Base-by-base conservation (phyloP, 2,888 invertebrate genomes). In the Priocnemis perturbator region DNA sequence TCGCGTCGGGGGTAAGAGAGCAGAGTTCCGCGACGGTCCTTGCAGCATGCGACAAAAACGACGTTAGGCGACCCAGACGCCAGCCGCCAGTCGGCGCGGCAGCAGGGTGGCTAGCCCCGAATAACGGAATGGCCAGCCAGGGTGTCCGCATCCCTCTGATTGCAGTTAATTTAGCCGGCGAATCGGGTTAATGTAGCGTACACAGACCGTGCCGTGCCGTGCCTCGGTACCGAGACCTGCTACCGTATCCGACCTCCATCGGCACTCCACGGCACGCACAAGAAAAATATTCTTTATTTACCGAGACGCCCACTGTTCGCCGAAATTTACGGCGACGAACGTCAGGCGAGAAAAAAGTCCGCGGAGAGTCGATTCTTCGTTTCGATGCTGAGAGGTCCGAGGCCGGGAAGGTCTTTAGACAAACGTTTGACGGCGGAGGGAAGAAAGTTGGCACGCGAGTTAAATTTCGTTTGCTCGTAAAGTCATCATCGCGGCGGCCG, bases 171-270 rank as follows among this genome's bases (percentile, higher is more conserved):
- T 89, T 88, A 84, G 85, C 84, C 85, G 81, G 83, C 83, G 86
- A 87, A 88, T 87, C 88, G 87, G 84, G 85, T 88, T 89, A 89
- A 89, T 88, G 89, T 89, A 88, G 83, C 87, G 88, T 86, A 82
- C 83, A 81, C 79, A 37, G 37, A 37, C 7, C 37, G 37, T 11
- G 80, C 78, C 77, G 77, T 75, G 71, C 78, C 67, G 74, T 73
- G 77, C 78, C 75, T 74, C 5, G 17, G 50, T 9, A 19, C 76
- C 73, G 71, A 26, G 65, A 7, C 37, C 7, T 23, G 56, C 47
- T 55, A 50, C 74, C 59, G 69, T 64, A 63, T 3, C 37, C 37
- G 37, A 11, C 7, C 26, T 37, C 37, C 7, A 37, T 37, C 26
- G 56, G 56, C 26, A 21, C 19, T n/a, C n/a, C n/a, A 4, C 17